Evolutionary conservation across 1,140 invertebrate species (phyloP).

Genomic region (Ips typographus): DNA sequence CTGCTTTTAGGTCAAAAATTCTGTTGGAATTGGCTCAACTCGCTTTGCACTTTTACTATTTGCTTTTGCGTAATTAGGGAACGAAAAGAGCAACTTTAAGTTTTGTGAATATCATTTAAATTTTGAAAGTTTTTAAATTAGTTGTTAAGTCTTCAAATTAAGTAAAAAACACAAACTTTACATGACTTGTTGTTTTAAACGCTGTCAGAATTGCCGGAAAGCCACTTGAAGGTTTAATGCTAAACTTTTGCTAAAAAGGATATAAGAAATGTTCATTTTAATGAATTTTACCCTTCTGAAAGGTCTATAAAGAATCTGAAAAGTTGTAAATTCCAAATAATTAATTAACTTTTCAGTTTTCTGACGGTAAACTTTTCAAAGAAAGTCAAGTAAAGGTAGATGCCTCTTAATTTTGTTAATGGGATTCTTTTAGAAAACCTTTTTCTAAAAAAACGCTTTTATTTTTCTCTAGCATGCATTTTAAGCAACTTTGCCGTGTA

Average conservation of each 20-base stretch:
- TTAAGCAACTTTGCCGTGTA: too few species aligned
- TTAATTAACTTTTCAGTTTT: conserved; percentile 4
- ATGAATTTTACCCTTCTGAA: background rate
- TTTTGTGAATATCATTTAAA: background rate
- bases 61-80: background rate
- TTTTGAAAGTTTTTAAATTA: background rate
- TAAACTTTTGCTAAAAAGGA: background rate
- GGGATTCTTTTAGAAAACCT: background rate
- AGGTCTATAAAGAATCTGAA: background rate
- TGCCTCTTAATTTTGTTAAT: background rate
- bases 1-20: background rate
- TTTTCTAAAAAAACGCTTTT: background rate
- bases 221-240: background rate
- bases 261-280: background rate
- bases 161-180: background rate
- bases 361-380: background rate
- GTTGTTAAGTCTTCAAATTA: background rate
- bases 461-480: background rate
- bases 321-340: conserved; percentile 8
- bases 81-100: background rate
- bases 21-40: background rate
- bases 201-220: background rate
- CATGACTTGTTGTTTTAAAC: background rate
- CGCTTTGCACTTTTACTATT: background rate
- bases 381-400: background rate